Evolutionary conservation across 2,797 vertebrate genomes (phyloP), one percentile per base, ranked within the genome.

Genomic region (Betta splendens): DNA sequence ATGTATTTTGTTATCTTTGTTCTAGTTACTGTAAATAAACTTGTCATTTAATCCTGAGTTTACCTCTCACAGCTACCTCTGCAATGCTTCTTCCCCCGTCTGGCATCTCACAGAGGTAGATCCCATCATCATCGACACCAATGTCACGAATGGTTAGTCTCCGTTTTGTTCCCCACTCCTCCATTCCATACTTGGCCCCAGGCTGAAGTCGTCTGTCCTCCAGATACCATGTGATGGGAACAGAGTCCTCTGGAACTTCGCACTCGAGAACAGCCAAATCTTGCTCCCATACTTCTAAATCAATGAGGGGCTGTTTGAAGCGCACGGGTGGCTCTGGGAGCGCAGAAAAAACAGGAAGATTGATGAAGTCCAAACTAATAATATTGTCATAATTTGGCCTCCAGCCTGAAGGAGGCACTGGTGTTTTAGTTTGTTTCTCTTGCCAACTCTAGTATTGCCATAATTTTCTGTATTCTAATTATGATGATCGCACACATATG

Each of bases 31-130:
- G n/a, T n/a, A 38, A 23, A 22, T 11, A 29, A 31, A 5, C 3
- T 1, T 8, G 5, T 13, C 47, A n/a, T n/a, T 9, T 16, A 29
- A 7, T 25, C 8, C 2, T 1, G 8, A n/a, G 35, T 87, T 72
- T 83, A 99, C 98, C 98, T 97, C 93, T 96, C 23, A 99, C 97
- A 0, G 97, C 94, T 40, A 99, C 94, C 50, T 96, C 96, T 0
- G 96, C 98, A 12, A 99, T 94, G 18, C 96, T 98, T 85, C 95
- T 93, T 5, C 96, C 95, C 2, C 96, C 95, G 81, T 95, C 95
- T 6, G 95, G 92, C 95, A 98, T 98, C 87, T 99, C 96, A 16
- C 98, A 99, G 56, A 99, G 94, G 81, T 99, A 99, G 80, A 99
- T 92, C 9, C 98, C 98, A 0, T 99, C 98, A 0, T 99, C 98